These are phyloP conservation scores for Betta splendens DNA, from an alignment of 2,797 vertebrate genomes.

Conservation along the genomic window DNA sequence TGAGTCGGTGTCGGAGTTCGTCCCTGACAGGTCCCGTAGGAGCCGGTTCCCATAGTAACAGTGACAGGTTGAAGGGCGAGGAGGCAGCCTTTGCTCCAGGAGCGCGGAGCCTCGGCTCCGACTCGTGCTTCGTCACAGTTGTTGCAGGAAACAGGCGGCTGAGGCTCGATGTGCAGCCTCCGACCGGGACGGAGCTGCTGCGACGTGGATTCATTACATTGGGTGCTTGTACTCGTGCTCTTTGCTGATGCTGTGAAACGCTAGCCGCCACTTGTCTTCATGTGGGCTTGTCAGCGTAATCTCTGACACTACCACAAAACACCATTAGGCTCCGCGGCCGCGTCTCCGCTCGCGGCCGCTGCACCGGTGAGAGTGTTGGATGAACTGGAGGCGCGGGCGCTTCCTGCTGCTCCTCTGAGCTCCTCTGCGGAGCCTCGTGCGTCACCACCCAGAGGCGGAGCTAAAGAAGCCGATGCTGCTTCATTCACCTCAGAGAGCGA, in stretches of 20 bases:
- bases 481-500: conserved; percentile 73
- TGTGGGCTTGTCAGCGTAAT: conserved; percentile 40
- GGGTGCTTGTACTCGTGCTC: conserved; percentile 2
- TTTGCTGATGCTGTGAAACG: conserved; percentile 56
- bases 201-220: conserved; percentile 30
- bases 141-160: conserved; percentile 17
- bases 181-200: conserved; percentile 3
- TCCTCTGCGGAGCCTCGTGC: conserved; percentile 43
- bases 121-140: conserved; percentile 29
- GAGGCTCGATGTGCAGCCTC: too few species aligned
- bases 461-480: conserved; percentile 63
- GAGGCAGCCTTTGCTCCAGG: conserved; percentile 18
- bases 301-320: neutral
- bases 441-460: conserved; percentile 54
- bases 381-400: conserved; percentile 34
- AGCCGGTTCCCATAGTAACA: conserved; percentile 65
- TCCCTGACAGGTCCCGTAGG: conserved; percentile 33
- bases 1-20: conserved; percentile 31
- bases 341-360: conserved; percentile 11
- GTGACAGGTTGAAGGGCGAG: conserved; percentile 42
- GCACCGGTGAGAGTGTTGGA: conserved; percentile 9
- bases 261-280: conserved; percentile 17
- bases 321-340: neutral
- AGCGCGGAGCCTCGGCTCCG: conserved; percentile 30
- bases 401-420: conserved; percentile 36